Evolutionary conservation across 2,888 invertebrate species (phyloP).

Genomic region (Magallana nippona): DNA sequence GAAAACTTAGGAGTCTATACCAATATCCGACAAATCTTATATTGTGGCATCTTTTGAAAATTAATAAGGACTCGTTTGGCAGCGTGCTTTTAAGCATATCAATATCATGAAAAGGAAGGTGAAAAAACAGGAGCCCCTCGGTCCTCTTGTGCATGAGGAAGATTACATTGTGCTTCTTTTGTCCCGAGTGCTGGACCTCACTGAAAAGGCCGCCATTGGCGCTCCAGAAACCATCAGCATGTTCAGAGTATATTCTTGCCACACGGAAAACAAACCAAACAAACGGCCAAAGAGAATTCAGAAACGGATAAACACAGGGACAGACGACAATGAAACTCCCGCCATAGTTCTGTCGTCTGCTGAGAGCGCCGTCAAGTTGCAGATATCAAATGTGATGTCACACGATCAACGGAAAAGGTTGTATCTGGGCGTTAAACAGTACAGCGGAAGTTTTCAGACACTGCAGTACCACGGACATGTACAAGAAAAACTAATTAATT

Average conservation of each 20-base stretch:
- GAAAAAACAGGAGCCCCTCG: background rate
- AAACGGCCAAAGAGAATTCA: background rate
- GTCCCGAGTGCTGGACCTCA: background rate
- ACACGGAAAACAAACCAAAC: background rate
- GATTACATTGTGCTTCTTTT: slow-evolving; percentile 11
- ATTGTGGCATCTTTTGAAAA: too few species aligned
- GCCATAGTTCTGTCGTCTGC: background rate
- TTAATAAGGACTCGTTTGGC: too few species aligned
- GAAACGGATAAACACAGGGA: background rate
- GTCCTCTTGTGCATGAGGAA: slow-evolving; percentile 6
- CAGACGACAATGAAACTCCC: background rate
- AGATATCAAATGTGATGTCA: background rate
- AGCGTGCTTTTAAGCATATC: too few species aligned
- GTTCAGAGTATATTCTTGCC: slow-evolving; percentile 12
- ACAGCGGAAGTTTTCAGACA: background rate
- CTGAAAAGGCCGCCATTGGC: background rate
- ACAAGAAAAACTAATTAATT: background rate
- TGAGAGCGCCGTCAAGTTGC: background rate
- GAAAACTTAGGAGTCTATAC: too few species aligned
- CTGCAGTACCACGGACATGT: slow-evolving; percentile 19
- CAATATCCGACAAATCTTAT: too few species aligned
- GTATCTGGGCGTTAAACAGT: background rate
- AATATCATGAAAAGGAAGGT: background rate
- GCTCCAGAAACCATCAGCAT: background rate
- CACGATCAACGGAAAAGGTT: background rate